Evolutionary conservation across 2,888 invertebrate genomes (phyloP), one percentile per base, ranked within the genome.

Genomic region (Phytoseiulus persimilis): DNA sequence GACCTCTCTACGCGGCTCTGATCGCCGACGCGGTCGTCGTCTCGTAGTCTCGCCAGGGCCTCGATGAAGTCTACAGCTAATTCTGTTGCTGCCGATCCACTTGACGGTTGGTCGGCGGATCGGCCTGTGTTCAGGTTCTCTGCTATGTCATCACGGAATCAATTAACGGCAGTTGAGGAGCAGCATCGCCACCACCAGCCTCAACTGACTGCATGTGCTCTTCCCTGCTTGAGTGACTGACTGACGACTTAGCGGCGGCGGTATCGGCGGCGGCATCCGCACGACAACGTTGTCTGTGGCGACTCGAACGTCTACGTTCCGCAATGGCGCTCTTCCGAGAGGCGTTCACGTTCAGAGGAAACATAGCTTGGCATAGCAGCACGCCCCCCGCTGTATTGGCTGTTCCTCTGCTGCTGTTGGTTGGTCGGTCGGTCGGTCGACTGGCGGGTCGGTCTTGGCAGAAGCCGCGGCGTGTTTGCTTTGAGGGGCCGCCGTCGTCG

Each of bases 101-200:
- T 65, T 28, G 65, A 23, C 65, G 23, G 28, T 65, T 28, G 23
- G 28, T 65, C 65, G 65, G 18, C 18, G 11, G 9, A 18, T 65
- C 65, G 65, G 28, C 18, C 18, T 14, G 65, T 65, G 65, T 65
- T 65, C 65, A 65, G 65, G 65, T 65, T 11, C 65, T 65, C 65
- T 65, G 65, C 65, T 65, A 65, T 65, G 65, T 65, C 65, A 65
- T 65, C 65, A 65, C 65, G 65, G 65, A 65, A 65, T 65, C 65
- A 65, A 65, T 65, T 65, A 65, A 65, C 65, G 65, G 65, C 65
- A 65, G 65, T 65, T 65, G 65, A 65, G 65, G 65, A 65, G 65
- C 65, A 65, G 65, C 65, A 65, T 18, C 65, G 18, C 65, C 65
- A 65, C 65, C 65, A 65, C 65, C 18, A 65, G 65, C 65, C 18